phyloP scores from a whole-genome alignment of 2,113 vertebrate species.

The Cyanocitta stelleri region DNA sequence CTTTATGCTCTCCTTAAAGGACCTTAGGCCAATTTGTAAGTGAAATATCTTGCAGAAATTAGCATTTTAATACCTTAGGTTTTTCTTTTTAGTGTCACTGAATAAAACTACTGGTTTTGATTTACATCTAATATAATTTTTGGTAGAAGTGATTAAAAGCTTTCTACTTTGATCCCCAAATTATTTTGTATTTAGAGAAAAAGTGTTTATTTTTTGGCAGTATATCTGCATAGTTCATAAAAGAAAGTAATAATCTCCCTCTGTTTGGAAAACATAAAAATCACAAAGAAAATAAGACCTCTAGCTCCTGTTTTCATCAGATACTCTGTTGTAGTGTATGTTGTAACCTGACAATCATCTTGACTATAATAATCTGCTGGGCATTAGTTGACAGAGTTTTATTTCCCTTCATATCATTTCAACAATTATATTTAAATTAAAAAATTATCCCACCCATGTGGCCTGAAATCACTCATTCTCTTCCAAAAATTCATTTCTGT shows the following conservation, averaged over 20 bases:
- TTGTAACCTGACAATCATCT: background rate
- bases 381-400: background rate
- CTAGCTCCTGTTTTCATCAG: background rate
- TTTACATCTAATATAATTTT: background rate
- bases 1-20: background rate
- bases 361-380: background rate
- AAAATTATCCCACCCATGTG: background rate
- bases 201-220: background rate
- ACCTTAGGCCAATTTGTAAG: background rate
- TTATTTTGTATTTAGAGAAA: background rate
- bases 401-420: background rate
- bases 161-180: background rate
- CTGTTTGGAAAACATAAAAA: background rate
- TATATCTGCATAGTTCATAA: background rate
- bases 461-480: background rate
- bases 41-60: background rate
- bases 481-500: background rate
- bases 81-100: background rate
- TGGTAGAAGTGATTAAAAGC: background rate
- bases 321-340: background rate
- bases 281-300: background rate
- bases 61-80: background rate
- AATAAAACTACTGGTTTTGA: background rate
- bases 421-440: background rate
- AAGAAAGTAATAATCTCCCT: background rate